Conservation (phyloP, 2,888 invertebrate species). For the Eilema sororculum region DNA sequence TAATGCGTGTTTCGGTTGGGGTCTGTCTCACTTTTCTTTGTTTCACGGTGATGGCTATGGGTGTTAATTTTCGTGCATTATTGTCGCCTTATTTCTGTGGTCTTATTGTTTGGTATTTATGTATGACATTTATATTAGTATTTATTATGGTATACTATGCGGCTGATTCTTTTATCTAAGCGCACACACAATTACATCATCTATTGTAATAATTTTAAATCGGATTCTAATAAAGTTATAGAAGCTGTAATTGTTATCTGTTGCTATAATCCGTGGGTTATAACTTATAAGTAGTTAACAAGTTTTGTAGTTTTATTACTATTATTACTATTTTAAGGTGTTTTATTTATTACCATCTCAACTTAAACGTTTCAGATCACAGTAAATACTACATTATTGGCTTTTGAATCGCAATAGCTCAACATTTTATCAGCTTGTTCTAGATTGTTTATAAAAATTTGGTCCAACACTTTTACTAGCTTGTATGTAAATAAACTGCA, state of each 20-base stretch:
- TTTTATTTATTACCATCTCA: conserved; percentile 25
- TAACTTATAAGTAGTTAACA: conserved; percentile 41
- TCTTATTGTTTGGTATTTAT: conserved; percentile 46
- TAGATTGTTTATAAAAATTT: conserved; percentile 34
- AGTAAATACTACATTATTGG: conserved; percentile 28
- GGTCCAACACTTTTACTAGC: conserved; percentile 36
- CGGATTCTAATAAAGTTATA: conserved; percentile 20
- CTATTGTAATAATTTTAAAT: conserved; percentile 25
- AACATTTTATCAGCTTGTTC: conserved; percentile 38
- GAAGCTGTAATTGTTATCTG: conserved; percentile 48
- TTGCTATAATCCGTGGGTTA: conserved; percentile 46
- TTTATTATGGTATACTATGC: conserved; percentile 36
- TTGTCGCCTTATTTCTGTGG: conserved; percentile 61
- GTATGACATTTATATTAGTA: conserved; percentile 38
- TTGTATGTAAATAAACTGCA: conserved; percentile 56
- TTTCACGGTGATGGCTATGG: conserved; percentile 78
- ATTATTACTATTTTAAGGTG: conserved; percentile 17
- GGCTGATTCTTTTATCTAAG: conserved; percentile 26
- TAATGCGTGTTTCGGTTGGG: conserved; percentile 72
- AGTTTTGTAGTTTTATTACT: conserved; percentile 22
- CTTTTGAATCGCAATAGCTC: conserved; percentile 39
- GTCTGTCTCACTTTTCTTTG: conserved; percentile 58
- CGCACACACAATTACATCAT: conserved; percentile 42
- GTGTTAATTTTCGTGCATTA: conserved; percentile 70
- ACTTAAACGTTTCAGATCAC: conserved; percentile 22